Evolutionary conservation across 2,113 vertebrate species (phyloP).

Genomic region (Serilophus lunatus): DNA sequence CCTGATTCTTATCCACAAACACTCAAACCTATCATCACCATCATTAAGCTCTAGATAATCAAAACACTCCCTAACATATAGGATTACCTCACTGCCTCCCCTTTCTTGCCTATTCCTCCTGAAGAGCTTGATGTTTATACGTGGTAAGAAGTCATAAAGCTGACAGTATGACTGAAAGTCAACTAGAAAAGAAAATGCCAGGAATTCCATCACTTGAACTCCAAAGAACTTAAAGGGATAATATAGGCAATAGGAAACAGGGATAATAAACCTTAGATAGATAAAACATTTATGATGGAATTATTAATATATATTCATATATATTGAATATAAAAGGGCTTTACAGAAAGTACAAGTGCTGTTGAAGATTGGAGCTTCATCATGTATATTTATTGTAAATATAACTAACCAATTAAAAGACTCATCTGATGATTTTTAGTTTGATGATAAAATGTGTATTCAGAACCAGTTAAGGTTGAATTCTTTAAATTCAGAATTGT

Average conservation of each 20-base stretch:
- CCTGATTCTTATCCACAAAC: background rate
- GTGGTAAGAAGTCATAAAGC: background rate
- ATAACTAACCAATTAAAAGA: background rate
- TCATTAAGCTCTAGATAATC: background rate
- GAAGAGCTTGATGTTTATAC: background rate
- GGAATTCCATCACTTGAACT: background rate
- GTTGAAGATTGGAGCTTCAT: background rate
- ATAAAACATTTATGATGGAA: background rate
- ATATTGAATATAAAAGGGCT: background rate
- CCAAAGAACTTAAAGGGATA: background rate
- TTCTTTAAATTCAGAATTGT: background rate
- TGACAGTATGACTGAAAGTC: background rate
- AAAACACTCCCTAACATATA: background rate
- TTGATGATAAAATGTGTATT: background rate
- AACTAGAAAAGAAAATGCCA: background rate
- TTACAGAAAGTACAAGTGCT: background rate
- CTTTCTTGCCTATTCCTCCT: background rate
- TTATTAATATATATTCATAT: background rate
- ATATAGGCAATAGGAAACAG: background rate
- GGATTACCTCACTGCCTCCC: rapidly evolving
- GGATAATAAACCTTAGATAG: background rate
- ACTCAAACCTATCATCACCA: background rate
- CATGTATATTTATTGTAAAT: background rate
- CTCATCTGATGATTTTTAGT: background rate
- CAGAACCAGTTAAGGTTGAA: background rate